Percentiles rank a stretch among this genome's conserved stretches.
Conservation (phyloP, 2,888 invertebrate genomes). For the Amphimallon solstitiale region DNA sequence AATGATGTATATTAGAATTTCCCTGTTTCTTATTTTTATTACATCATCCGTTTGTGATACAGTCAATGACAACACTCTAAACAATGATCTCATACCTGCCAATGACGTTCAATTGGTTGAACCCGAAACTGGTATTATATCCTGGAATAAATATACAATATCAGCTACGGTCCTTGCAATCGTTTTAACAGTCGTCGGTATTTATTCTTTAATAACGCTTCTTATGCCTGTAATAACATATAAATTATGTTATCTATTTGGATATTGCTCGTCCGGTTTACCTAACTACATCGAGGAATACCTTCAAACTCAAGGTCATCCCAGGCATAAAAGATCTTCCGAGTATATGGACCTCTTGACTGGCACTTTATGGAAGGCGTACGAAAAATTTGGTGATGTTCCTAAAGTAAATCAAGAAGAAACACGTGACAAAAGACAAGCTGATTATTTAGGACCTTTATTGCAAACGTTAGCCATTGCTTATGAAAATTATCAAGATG, state of each 20-base stretch:
- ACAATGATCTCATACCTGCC: neutral
- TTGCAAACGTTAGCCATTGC: slow-evolving; percentile 55
- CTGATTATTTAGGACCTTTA: slow-evolving; percentile 57
- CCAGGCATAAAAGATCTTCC: slow-evolving; percentile 14
- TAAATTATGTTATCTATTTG: slow-evolving; percentile 57
- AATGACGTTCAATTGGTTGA: neutral
- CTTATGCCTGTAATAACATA: slow-evolving; percentile 55
- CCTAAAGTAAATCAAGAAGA: neutral
- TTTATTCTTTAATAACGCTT: slow-evolving; percentile 50
- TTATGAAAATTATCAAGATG: slow-evolving; percentile 56
- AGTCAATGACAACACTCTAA: neutral
- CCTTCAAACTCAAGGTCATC: slow-evolving; percentile 3
- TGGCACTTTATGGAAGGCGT: slow-evolving; percentile 54
- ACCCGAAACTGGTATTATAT: slow-evolving; percentile 26
- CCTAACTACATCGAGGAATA: slow-evolving; percentile 53
- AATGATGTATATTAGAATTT: neutral
- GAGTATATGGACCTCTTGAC: slow-evolving; percentile 45
- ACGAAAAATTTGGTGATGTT: slow-evolving; percentile 54
- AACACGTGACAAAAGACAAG: slow-evolving; percentile 46
- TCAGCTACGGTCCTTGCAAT: slow-evolving; percentile 49
- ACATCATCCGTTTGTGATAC: neutral
- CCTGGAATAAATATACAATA: slow-evolving; percentile 50
- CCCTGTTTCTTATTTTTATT: neutral
- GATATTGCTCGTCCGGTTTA: slow-evolving; percentile 55
- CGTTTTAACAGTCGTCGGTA: slow-evolving; percentile 52